phyloP scores from a whole-genome alignment of 2,888 invertebrate species.

The Melanotus villosus region DNA sequence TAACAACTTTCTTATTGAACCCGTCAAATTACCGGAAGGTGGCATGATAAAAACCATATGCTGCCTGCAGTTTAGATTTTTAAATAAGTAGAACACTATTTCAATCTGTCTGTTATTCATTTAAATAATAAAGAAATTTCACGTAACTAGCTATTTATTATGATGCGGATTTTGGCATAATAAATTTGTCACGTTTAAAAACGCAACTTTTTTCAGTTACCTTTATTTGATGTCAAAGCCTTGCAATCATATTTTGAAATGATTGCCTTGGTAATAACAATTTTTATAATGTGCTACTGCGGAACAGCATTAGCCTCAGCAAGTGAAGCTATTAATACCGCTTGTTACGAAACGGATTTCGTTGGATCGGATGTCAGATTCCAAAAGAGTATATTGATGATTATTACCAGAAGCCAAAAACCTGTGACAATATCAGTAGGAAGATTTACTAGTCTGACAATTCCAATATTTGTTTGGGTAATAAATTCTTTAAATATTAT shows the following conservation, averaged over 20 bases:
- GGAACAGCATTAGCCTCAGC: background rate
- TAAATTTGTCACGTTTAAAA: too few relatives aligned
- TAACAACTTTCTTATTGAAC: too few relatives aligned
- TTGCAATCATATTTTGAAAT: background rate
- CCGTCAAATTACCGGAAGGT: too few relatives aligned
- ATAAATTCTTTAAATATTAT: too few relatives aligned
- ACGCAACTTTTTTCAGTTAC: background rate
- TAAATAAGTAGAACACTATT: too few relatives aligned
- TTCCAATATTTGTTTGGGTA: background rate
- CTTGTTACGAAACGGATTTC: background rate
- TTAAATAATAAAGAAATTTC: too few relatives aligned
- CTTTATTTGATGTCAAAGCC: background rate
- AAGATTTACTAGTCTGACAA: background rate
- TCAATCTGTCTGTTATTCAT: too few relatives aligned
- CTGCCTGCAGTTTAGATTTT: too few relatives aligned
- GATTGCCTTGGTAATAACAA: background rate
- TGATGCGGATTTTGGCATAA: too few relatives aligned
- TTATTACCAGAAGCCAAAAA: background rate
- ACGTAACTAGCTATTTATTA: too few relatives aligned
- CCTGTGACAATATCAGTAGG: background rate
- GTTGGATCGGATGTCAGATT: background rate
- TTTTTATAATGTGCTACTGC: background rate
- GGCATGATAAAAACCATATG: too few relatives aligned
- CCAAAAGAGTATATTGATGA: background rate
- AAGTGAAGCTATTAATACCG: background rate